Percentiles rank a stretch among this genome's conserved stretches.
Conservation (phyloP, 2,888 invertebrate species). For the Catocala fraxini region DNA sequence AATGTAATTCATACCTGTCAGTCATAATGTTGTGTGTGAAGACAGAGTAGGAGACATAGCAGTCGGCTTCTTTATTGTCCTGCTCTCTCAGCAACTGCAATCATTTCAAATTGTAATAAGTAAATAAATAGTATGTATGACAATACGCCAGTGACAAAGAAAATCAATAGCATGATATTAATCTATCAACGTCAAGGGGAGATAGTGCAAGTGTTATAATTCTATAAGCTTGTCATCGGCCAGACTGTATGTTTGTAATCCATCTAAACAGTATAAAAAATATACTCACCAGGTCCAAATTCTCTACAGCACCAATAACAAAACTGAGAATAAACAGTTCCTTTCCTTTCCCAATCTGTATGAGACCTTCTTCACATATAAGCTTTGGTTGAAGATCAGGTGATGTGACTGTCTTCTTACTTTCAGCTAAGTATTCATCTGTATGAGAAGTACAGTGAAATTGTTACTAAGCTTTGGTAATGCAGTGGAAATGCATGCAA, state of each 20-base stretch:
- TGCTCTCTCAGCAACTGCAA: constrained; percentile 71
- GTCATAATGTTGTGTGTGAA: constrained; percentile 81
- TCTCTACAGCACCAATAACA: constrained; percentile 84
- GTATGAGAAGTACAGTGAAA: constrained; percentile 27
- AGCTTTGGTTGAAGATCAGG: constrained; percentile 77
- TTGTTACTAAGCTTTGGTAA: too few relatives aligned
- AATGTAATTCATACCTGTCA: constrained; percentile 66
- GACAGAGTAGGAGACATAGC: constrained; percentile 74
- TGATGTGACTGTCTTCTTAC: constrained; percentile 69
- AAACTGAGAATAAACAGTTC: constrained; percentile 86
- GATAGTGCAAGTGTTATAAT: too few relatives aligned
- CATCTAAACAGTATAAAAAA: too few relatives aligned
- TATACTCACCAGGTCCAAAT: constrained; percentile 83
- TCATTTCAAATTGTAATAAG: not conserved
- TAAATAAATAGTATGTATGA: too few relatives aligned
- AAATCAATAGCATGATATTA: too few relatives aligned
- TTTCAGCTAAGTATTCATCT: constrained; percentile 78
- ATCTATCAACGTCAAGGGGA: too few relatives aligned
- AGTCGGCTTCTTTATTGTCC: constrained; percentile 61
- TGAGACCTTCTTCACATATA: constrained; percentile 85
- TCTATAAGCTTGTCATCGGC: too few relatives aligned
- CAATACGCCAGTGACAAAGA: too few relatives aligned
- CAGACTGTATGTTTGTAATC: too few relatives aligned
- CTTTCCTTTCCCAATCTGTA: constrained; percentile 82
- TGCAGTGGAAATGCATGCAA: too few relatives aligned